phyloP scores from a whole-genome alignment of 23 tunicate species.

The Trididemnum miniatum region DNA sequence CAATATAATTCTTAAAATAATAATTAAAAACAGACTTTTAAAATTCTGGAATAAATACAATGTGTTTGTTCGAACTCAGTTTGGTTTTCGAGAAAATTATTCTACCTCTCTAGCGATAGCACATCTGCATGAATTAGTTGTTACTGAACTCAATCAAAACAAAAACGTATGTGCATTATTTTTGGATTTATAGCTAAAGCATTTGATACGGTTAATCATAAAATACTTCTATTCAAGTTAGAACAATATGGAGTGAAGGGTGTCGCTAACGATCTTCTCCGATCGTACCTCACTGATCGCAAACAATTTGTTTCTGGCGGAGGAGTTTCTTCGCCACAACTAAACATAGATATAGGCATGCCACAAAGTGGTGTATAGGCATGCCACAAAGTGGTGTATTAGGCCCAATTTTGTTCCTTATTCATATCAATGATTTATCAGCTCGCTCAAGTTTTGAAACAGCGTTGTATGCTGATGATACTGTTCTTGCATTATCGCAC shows the following conservation, averaged over 20 bases:
- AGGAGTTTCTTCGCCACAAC: not conserved
- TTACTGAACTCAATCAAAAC: not conserved
- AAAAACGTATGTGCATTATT: not conserved
- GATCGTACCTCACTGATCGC: conserved; percentile 13
- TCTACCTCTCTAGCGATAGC: conserved; percentile 18
- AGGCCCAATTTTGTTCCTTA: conserved; percentile 19
- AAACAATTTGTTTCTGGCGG: not conserved
- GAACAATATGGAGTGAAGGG: conserved; percentile 24
- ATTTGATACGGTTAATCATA: conserved; percentile 32
- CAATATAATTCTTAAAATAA: conserved; percentile 18
- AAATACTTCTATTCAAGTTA: conserved; percentile 10
- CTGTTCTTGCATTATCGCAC: not conserved
- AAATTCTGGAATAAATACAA: not conserved
- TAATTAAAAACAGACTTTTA: conserved; percentile 4
- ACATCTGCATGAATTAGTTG: not conserved
- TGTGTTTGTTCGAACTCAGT: conserved; percentile 9
- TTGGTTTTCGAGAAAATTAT: conserved; percentile 21
- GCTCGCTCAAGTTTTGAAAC: not conserved
- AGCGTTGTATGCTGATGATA: conserved; percentile 36
- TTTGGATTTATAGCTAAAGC: conserved; percentile 26
- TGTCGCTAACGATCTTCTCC: not conserved
- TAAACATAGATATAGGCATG: not conserved
- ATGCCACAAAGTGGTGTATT: conserved; percentile 29
- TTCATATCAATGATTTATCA: conserved; percentile 27
- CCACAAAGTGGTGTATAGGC: conserved; percentile 24